Percentiles rank a stretch among this genome's conserved stretches.
Conservation (phyloP, 2,113 vertebrate genomes). For the Drymodes brunneopygia region DNA sequence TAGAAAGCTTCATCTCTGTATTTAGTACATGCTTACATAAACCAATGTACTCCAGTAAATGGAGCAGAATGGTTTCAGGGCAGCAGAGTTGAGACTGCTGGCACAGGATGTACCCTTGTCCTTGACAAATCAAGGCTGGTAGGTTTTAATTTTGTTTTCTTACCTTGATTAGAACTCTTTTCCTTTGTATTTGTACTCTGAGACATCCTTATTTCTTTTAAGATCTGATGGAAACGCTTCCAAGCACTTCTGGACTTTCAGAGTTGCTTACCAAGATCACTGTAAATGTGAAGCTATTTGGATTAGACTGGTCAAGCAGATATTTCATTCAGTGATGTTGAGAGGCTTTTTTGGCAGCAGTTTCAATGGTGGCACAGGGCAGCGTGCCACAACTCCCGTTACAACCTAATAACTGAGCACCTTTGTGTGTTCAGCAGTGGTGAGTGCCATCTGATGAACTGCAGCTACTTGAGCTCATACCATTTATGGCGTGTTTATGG, state of each 20-base stretch:
- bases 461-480: not conserved
- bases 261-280: not conserved
- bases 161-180: not conserved
- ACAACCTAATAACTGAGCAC: not conserved
- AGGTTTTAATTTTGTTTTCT: not conserved
- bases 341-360: not conserved
- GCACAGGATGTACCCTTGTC: not conserved
- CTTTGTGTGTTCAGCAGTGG: not conserved
- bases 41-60: conserved; percentile 37
- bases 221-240: not conserved
- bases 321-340: not conserved
- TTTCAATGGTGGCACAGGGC: not conserved
- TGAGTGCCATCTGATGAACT: not conserved
- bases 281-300: not conserved
- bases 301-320: not conserved
- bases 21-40: conserved; percentile 40
- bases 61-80: conserved; percentile 56
- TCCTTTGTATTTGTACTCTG: not conserved
- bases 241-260: not conserved
- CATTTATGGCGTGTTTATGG: not conserved
- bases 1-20: not conserved
- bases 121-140: not conserved
- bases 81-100: conserved; percentile 35
- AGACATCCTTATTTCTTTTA: not conserved
- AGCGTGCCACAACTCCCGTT: not conserved